Base-by-base conservation (phyloP, 1,140 invertebrate species). In the Neodiprion fabricii region DNA sequence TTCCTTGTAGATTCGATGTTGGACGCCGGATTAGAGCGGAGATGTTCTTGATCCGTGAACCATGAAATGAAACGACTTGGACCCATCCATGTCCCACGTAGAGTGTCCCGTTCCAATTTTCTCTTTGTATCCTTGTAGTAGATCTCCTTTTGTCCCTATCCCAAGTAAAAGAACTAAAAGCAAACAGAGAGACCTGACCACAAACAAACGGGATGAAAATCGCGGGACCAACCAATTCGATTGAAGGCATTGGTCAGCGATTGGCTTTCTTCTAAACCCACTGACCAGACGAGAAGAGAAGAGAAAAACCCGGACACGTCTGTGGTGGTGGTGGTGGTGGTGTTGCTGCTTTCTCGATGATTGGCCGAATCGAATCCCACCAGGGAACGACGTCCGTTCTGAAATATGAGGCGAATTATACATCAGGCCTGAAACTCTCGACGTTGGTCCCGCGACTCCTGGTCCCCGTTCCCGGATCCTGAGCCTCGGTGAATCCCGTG, bases 21-120 rank as follows among this genome's bases (percentile, higher is more conserved):
- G 28, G 28, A 40, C 5, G 11, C 7, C 53, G 53, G 53, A 61
- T 61, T 61, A 61, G 77, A 80, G 50, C 75, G 79, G 69, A 79
- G 80, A 74, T 74, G 80, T 72, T 80, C 74, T 79, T 75, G 79
- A 79, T 80, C 71, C 76, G 53, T 72, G 75, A 75, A 77, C 75
- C 77, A 78, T 80, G 78, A 79, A 82, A 80, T 78, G 77, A 79
- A 82, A 80, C 77, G 72, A 76, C 73, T 75, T 73, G 75, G 72
- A 53, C 76, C 69, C 72, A 70, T 65, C 61, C 75, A 40, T 40
- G 28, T 40, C 28, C 28, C 28, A 5, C 28, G 28, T 40, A 40
- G 28, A 40, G 28, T 61, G 11, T 61, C 53, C n/a, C 53, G 53
- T 61, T 61, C n/a, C 28, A 40, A 40, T 40, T 40, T 40, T 40